Evolutionary conservation across 2,888 invertebrate species (phyloP).

Genomic region (Blomia tropicalis): DNA sequence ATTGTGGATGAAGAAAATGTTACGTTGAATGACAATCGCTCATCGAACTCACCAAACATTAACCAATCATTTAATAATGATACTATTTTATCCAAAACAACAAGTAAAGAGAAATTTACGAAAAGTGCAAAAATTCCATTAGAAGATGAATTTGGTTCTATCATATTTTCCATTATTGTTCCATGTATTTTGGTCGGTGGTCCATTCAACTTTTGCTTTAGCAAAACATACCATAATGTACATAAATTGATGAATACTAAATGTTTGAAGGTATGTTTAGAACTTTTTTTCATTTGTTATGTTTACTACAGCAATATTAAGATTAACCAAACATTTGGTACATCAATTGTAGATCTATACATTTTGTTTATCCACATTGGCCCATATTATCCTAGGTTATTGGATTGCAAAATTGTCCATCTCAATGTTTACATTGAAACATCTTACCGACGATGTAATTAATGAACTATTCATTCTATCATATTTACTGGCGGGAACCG

Average conservation of each 20-base stretch:
- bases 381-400: constrained; percentile 8
- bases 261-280: constrained; percentile 4
- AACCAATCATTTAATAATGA: not conserved
- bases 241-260: not conserved
- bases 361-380: not conserved
- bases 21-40: no score
- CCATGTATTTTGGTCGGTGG: constrained; percentile 1
- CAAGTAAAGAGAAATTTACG: no score
- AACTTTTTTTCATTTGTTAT: not conserved
- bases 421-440: not conserved
- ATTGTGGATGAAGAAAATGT: not conserved
- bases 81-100: not conserved
- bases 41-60: no score
- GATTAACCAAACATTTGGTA: no score
- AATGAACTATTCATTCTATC: constrained; percentile 15
- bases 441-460: constrained; percentile 7
- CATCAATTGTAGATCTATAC: constrained; percentile 21
- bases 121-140: no score
- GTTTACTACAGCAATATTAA: no score
- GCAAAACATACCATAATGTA: not conserved
- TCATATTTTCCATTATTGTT: constrained; percentile 1
- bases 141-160: not conserved
- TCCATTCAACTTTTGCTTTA: constrained; percentile 7
- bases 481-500: constrained; percentile 16
- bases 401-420: constrained; percentile 1